These are phyloP conservation scores for Argyrosomus japonicus DNA, from an alignment of 2,113 vertebrate species.

Conservation along the genomic window DNA sequence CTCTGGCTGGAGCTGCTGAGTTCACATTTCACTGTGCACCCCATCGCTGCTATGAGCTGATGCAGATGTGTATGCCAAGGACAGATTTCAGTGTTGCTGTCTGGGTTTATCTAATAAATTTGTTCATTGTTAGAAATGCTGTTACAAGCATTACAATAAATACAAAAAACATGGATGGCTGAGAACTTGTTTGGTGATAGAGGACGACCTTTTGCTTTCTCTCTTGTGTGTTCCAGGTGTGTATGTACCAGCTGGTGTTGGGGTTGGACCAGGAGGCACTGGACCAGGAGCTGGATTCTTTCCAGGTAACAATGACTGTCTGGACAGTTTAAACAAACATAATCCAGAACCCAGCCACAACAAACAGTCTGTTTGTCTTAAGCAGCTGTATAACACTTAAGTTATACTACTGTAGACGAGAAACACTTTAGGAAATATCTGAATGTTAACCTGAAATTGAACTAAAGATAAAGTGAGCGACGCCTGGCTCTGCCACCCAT, in stretches of 20 bases:
- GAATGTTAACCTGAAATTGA: not conserved
- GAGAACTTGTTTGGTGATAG: not conserved
- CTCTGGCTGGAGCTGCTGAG: conserved; percentile 22
- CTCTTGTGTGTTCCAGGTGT: conserved; percentile 78
- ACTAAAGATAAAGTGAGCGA: not conserved
- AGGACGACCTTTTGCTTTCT: conserved; percentile 23
- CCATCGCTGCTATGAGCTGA: conserved; percentile 37
- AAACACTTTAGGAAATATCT: not conserved
- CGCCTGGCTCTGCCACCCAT: too few relatives aligned
- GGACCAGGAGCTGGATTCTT: conserved; percentile 76
- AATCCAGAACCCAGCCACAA: conserved; percentile 33
- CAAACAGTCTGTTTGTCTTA: conserved; percentile 45
- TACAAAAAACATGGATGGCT: not conserved
- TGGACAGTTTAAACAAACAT: conserved; percentile 29
- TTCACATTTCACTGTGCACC: conserved; percentile 38
- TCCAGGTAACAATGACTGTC: conserved; percentile 78
- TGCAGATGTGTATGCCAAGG: conserved; percentile 35
- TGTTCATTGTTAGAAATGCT: conserved; percentile 54
- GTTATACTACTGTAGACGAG: conserved; percentile 19
- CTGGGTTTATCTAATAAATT: conserved; percentile 53
- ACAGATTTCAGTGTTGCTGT: conserved; percentile 38
- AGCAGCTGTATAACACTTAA: not conserved
- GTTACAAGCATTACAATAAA: conserved; percentile 9
- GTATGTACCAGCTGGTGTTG: conserved; percentile 80
- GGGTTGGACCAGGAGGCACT: conserved; percentile 68